Conservation (phyloP, 2,113 vertebrate genomes). For the Takifugu flavidus region DNA sequence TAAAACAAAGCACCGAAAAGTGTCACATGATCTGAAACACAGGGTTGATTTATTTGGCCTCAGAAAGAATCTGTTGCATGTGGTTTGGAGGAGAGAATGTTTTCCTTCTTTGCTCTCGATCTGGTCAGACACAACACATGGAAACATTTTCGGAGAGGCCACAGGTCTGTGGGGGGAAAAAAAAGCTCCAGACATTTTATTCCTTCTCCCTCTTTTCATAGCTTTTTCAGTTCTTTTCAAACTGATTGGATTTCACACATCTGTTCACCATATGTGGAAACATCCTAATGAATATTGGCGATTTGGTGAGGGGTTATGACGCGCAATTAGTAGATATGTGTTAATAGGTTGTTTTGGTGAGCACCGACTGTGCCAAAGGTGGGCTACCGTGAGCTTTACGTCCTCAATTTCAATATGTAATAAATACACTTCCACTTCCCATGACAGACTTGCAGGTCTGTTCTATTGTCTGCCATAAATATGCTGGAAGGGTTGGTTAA, state of each 20-base stretch:
- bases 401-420: conserved; percentile 55
- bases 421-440: conserved; percentile 70
- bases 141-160: conserved; percentile 74
- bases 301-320: conserved; percentile 14
- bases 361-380: conserved; percentile 8
- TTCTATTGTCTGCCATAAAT: conserved; percentile 76
- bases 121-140: conserved; percentile 74
- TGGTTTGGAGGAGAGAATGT: conserved; percentile 73
- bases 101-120: conserved; percentile 65
- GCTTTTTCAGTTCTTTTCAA: conserved; percentile 37
- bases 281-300: conserved; percentile 50
- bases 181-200: conserved; percentile 66
- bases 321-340: conserved; percentile 24
- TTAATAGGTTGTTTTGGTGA: conserved; percentile 35
- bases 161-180: conserved; percentile 50
- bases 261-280: conserved; percentile 65
- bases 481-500: conserved; percentile 75
- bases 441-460: conserved; percentile 72
- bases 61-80: conserved; percentile 73
- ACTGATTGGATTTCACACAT: conserved; percentile 68
- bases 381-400: conserved; percentile 52
- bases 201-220: conserved; percentile 63
- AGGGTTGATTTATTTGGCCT: conserved; percentile 74
- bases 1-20: conserved; percentile 71
- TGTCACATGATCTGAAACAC: conserved; percentile 72